Evolutionary conservation across 2,113 vertebrate genomes (phyloP).

Genomic region (Pituophis catenifer): DNA sequence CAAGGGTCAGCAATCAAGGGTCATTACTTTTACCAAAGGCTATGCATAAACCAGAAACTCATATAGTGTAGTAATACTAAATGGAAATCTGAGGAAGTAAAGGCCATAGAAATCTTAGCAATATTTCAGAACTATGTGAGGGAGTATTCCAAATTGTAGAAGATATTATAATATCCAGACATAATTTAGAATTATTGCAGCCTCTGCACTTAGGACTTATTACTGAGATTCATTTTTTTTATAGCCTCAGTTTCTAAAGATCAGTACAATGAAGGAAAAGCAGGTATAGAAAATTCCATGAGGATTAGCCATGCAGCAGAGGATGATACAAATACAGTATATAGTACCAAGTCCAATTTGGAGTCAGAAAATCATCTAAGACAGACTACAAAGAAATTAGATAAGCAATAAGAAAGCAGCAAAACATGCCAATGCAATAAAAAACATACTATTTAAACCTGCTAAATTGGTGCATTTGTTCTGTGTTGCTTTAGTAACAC

Average conservation of each 20-base stretch:
- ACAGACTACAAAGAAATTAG: not conserved
- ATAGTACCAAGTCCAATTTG: not conserved
- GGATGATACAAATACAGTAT: not conserved
- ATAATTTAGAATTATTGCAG: not conserved
- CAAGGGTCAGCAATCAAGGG: conserved; percentile 57
- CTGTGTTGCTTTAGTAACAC: not conserved
- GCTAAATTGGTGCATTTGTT: no score
- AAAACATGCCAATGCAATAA: not conserved
- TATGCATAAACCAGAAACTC: conserved; percentile 49
- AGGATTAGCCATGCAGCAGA: not conserved
- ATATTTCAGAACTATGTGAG: conserved; percentile 33
- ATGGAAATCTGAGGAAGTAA: conserved; percentile 32
- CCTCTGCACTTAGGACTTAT: not conserved
- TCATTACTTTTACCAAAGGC: conserved; percentile 57
- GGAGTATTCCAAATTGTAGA: conserved; percentile 24
- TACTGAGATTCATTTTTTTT: not conserved
- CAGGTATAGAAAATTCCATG: not conserved
- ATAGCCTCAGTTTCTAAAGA: not conserved
- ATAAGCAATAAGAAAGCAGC: not conserved
- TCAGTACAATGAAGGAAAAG: not conserved
- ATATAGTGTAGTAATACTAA: conserved; percentile 39
- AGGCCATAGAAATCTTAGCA: conserved; percentile 30
- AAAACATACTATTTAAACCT: not conserved
- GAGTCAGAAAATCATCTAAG: not conserved
- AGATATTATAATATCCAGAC: conserved; percentile 46